Evolutionary conservation across 2,888 invertebrate genomes (phyloP), one percentile per base, ranked within the genome.

Genomic region (Nomada flava): DNA sequence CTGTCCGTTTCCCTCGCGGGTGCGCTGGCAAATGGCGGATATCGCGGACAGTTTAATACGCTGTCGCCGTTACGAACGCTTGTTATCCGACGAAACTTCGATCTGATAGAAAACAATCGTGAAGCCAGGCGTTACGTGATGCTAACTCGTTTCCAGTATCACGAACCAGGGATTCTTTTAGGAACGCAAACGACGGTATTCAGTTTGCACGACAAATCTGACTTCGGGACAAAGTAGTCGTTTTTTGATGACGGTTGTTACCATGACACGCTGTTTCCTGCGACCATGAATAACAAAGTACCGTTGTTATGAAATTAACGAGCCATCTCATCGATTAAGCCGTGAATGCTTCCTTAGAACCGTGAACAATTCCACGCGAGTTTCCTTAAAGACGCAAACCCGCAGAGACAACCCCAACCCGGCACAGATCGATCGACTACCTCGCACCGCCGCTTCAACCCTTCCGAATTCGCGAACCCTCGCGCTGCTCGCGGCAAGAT

Each of bases 211-310:
- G 76, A 79, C 60, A 77, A 85, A 86, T 83, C 77, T 0, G 84
- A 83, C 83, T 79, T 88, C 82, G 88, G 87, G 88, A 90, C 90
- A 92, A 92, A 93, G 91, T 91, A 91, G 90, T 89, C 89, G 89
- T 80, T 90, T 36, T 91, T 91, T 92, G 91, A 93, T 92, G 93
- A 93, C 92, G 88, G 92, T 92, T 91, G 93, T 93, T 93, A 93
- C 90, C 88, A 87, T 92, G 92, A 93, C 93, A 90, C 89, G 91
- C 90, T 89, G 92, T 92, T 93, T 93, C 93, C 93, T 91, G 92
- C 91, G 92, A 85, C 92, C 92, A 88, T 92, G 92, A 91, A 90
- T 90, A 91, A 88, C 86, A 70, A 75, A 84, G 73, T 74, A 57
- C 57, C 68, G 23, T 50, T 29, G 74, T 59, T 52, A 63, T 50